A percentile compares a stretch with the other conserved stretches of the same genome.
These are phyloP conservation scores for Trissolcus japonicus DNA, from an alignment of 2,888 invertebrate species.

Conservation along the genomic window DNA sequence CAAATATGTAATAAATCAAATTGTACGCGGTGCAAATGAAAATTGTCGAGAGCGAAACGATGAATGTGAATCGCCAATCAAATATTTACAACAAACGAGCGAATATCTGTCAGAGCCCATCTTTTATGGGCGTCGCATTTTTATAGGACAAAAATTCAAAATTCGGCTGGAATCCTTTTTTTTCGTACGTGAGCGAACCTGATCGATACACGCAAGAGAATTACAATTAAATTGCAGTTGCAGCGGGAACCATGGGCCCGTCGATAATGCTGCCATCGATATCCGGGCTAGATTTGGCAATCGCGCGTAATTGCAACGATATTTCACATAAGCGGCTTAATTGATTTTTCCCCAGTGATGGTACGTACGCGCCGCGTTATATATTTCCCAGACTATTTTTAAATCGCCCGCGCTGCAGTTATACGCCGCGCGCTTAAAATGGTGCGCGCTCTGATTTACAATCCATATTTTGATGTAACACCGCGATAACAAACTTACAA, in stretches of 20 bases:
- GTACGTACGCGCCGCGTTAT: constrained; percentile 50
- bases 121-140: constrained; percentile 26
- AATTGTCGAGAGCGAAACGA: no score
- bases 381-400: constrained; percentile 61
- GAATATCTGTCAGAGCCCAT: constrained; percentile 49
- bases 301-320: constrained; percentile 72
- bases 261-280: constrained; percentile 71
- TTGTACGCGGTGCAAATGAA: not conserved
- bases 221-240: constrained; percentile 61
- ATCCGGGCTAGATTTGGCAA: constrained; percentile 70
- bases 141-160: constrained; percentile 39
- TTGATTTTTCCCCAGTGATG: constrained; percentile 71
- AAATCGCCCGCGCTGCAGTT: constrained; percentile 59
- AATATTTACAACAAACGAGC: constrained; percentile 40
- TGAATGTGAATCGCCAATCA: constrained; percentile 6
- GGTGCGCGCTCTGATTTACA: constrained; percentile 44
- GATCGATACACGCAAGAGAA: constrained; percentile 56
- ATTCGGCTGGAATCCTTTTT: constrained; percentile 3
- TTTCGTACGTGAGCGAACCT: constrained; percentile 12
- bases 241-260: constrained; percentile 55
- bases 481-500: constrained; percentile 45
- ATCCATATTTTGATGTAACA: constrained; percentile 51
- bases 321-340: constrained; percentile 73
- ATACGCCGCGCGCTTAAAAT: constrained; percentile 33
- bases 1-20: constrained; percentile 55